phyloP scores from a whole-genome alignment of 2,888 invertebrate species.

The Asteroscopus sphinx region DNA sequence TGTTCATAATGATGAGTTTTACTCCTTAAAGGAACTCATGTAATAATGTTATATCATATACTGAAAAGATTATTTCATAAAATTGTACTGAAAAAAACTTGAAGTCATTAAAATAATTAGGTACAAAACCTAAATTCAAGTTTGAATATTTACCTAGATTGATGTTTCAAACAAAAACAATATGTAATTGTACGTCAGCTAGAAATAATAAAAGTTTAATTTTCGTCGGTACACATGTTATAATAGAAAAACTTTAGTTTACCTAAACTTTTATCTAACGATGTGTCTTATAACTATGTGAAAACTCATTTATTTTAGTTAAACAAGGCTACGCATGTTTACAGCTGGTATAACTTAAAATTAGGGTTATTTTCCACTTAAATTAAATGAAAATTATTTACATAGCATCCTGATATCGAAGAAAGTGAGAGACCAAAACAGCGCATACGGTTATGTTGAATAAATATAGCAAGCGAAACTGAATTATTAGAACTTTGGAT shows the following conservation, averaged over 20 bases:
- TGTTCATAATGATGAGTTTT: too few species aligned
- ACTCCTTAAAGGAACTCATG: too few species aligned
- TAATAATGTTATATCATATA: too few species aligned
- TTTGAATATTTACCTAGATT: too few species aligned
- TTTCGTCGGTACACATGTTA: not conserved
- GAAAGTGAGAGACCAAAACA: too few species aligned
- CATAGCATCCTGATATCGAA: not conserved
- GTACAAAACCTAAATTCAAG: too few species aligned
- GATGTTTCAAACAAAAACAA: slow-evolving; percentile 7
- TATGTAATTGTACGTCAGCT: not conserved
- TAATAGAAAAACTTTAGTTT: not conserved
- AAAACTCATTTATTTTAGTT: not conserved
- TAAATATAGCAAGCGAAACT: too few species aligned
- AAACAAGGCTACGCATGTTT: not conserved
- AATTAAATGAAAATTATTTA: not conserved
- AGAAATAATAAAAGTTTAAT: not conserved
- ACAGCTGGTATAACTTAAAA: not conserved
- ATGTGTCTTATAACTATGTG: not conserved
- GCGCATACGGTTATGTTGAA: too few species aligned
- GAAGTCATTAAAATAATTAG: too few species aligned
- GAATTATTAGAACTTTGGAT: too few species aligned
- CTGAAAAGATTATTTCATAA: too few species aligned
- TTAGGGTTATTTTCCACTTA: not conserved
- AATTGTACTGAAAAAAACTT: too few species aligned
- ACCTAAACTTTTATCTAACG: not conserved